Evolutionary conservation across 2,888 invertebrate genomes (phyloP), one percentile per base, ranked within the genome.

Genomic region (Uropetala carovei): DNA sequence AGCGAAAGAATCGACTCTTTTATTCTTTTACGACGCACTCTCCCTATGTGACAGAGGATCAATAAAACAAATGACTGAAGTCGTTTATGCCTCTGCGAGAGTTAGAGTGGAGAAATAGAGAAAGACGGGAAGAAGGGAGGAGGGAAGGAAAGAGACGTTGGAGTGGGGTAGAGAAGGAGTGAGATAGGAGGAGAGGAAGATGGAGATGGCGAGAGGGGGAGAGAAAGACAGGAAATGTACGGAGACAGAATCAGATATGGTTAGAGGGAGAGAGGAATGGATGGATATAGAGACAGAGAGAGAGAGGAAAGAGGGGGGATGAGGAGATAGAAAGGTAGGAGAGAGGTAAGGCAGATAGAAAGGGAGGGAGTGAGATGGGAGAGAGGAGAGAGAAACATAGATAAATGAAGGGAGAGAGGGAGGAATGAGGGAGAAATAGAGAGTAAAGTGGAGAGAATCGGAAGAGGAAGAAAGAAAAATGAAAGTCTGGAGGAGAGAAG

Each of bases 61-160:
- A 89, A 89, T 89, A 89, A 89, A 89, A 89, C 89, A 89, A 89
- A 89, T 89, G 89, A 89, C 89, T 89, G 89, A 64, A 89, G 89
- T 89, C 89, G 89, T 89, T 89, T 68, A 89, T 89, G 68, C 89
- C 89, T 57, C 57, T 57, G n/a, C 83, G 43, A 83, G 8, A 75
- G 27, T 11, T 22, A 22, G 68, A 22, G 16, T 16, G n/a, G 68
- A 11, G 22, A n/a, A 22, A n/a, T 1, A 68, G 18, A 18, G n/a
- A n/a, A 68, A 68, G 22, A 9, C 18, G 64, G n/a, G 64, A 7
- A 22, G 75, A 27, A 22, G 27, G 75, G 27, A 43, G 43, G 43
- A 5, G 5, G 43, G 5, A 43, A 43, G 43, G 5, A 1, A 43
- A 43, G 43, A 43, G 43, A 43, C 5, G 43, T 5, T 43, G n/a